Evolutionary conservation across 2,797 vertebrate genomes (phyloP), one percentile per base, ranked within the genome.

Genomic region (Eulemur mongoz): DNA sequence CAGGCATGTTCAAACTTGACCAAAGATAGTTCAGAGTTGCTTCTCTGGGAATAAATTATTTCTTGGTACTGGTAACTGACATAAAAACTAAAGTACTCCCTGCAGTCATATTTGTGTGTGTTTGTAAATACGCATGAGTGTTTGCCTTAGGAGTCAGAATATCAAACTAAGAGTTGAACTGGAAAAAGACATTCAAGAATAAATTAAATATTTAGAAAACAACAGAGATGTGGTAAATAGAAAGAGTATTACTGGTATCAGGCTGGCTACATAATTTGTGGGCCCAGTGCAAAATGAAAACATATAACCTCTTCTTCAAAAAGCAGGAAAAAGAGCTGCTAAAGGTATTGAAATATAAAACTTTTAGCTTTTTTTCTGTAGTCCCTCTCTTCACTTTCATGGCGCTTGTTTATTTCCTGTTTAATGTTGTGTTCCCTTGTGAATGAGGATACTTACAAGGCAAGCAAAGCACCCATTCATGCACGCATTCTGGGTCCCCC

Each of bases 201-300:
- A 30, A 91, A 88, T 7, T 13, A 81, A 32, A 63, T 40, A 54
- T 95, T 79, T 67, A 63, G 43, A 86, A 96, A 87, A 22, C 11
- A 81, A 54, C 57, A 65, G 65, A 65, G 20, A 38, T 7, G 45
- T 18, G 22, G 43, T 40, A 38, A 61, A 48, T 8, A n/a, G 63
- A 23, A 32, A 50, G 73, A 78, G 12, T 25, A 59, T 5, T 79
- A 20, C 38, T 89, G 38, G 17, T 32, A 30, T 54, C 6, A 2
- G 4, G 4, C 5, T 83, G 20, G 20, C 18, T 89, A 38, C 15
- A 50, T 43, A 59, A 69, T 61, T 52, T 82, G 18, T 52, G 5
- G 7, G 17, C 15, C 35, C 7, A 30, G 11, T 52, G 35, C 1
- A 72, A 14, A 80, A 63, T 61, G 17, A 57, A 70, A 76, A 45